These are phyloP conservation scores for Xestia c-nigrum DNA, from an alignment of 2,888 invertebrate genomes.

Conservation along the genomic window DNA sequence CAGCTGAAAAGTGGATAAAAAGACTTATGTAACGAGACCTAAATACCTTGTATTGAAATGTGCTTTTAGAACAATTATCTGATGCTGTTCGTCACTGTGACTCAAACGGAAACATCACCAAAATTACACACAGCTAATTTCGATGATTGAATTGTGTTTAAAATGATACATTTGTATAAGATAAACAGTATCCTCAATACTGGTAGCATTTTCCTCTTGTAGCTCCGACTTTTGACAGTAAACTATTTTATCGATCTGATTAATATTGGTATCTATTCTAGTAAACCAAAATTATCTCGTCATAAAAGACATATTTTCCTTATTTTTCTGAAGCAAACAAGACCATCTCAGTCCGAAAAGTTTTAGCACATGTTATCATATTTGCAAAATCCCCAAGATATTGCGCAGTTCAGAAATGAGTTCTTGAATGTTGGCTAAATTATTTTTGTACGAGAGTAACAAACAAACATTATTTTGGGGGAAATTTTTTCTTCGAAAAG, in stretches of 20 bases:
- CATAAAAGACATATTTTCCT: conserved; percentile 26
- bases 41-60: not conserved
- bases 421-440: not conserved
- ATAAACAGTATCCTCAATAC: not conserved
- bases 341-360: not conserved
- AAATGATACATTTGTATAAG: not conserved
- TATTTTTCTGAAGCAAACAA: conserved; percentile 33
- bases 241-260: conserved; percentile 12
- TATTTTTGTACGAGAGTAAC: conserved; percentile 2
- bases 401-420: not conserved
- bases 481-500: not conserved
- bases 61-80: not conserved
- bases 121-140: not conserved
- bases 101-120: conserved; percentile 1
- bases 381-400: conserved; percentile 5
- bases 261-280: conserved; percentile 30
- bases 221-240: not conserved
- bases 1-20: conserved; percentile 37
- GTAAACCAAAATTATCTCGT: conserved; percentile 19
- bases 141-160: not conserved
- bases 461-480: not conserved
- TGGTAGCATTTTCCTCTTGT: not conserved
- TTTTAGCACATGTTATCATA: conserved; percentile 11
- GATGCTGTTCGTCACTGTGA: not conserved
- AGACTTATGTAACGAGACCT: not conserved